phyloP scores from a whole-genome alignment of 2,888 invertebrate species.

The Torymus aiolomorphi region DNA sequence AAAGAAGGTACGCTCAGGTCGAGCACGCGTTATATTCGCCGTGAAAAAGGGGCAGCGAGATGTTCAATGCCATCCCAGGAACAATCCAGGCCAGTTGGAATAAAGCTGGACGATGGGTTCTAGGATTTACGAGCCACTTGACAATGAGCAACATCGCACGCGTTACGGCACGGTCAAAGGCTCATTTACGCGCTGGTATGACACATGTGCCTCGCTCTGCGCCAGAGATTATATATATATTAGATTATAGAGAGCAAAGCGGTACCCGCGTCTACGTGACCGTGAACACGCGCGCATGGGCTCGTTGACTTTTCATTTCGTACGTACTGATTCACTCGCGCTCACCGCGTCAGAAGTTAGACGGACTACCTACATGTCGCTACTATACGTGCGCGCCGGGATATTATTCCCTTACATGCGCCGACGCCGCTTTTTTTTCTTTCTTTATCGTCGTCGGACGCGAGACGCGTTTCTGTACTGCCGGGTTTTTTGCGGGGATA shows the following conservation, averaged over 20 bases:
- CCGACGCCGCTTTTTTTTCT: neutral
- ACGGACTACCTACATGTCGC: slow-evolving; percentile 8
- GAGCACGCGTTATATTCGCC: no score
- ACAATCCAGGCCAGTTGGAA: no score
- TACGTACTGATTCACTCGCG: slow-evolving; percentile 16
- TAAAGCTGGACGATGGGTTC: no score
- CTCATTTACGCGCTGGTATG: no score
- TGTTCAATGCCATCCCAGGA: no score
- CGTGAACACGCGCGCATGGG: slow-evolving; percentile 52
- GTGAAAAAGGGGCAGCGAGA: no score
- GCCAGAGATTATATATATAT: no score
- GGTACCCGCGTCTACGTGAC: slow-evolving; percentile 61
- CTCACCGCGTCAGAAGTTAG: neutral
- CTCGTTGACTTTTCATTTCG: slow-evolving; percentile 63
- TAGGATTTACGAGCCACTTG: slow-evolving; percentile 13
- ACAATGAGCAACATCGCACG: no score
- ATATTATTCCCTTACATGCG: neutral
- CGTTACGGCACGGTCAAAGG: no score
- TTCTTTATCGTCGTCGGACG: slow-evolving; percentile 12
- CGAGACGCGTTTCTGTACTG: neutral
- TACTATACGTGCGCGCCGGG: neutral
- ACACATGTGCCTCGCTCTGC: no score
- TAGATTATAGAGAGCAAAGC: slow-evolving; percentile 16
- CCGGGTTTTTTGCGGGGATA: neutral
- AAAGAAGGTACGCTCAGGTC: no score